phyloP scores from a whole-genome alignment of 2,797 vertebrate genomes.

The Fistularia tabacaria region DNA sequence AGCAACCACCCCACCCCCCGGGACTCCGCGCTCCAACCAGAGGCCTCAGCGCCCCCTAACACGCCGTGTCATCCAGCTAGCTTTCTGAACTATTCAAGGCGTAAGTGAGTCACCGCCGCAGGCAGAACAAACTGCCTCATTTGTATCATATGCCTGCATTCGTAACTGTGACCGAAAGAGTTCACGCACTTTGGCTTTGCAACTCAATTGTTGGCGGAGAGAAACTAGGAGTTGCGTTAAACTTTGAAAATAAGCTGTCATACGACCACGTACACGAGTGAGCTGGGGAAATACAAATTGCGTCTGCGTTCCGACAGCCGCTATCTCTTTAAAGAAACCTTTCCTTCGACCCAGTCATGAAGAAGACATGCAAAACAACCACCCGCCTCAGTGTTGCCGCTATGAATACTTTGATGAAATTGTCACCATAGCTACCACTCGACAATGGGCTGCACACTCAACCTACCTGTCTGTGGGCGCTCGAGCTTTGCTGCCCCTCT shows the following conservation, averaged over 20 bases:
- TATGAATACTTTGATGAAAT: constrained; percentile 1
- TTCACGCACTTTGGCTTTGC: too few species aligned
- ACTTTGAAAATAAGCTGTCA: too few species aligned
- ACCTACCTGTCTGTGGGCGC: constrained; percentile 1
- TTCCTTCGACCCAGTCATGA: background rate
- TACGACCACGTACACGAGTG: too few species aligned
- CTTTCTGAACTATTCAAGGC: constrained; percentile 4
- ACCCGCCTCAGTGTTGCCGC: background rate
- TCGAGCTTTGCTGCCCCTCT: constrained; percentile 13
- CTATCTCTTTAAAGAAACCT: background rate
- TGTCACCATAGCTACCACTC: constrained; percentile 10
- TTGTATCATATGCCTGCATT: background rate
- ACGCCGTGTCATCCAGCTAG: background rate
- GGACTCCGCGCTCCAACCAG: constrained; percentile 3
- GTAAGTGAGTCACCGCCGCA: constrained; percentile 9
- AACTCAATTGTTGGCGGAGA: too few species aligned
- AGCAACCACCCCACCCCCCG: background rate
- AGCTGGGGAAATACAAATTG: too few species aligned
- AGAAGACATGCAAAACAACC: background rate
- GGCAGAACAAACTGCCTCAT: background rate
- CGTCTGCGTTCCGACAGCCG: background rate
- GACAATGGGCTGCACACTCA: background rate
- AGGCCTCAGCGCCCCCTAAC: background rate
- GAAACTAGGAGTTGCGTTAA: too few species aligned
- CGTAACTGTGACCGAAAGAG: too few species aligned